Base-by-base conservation (phyloP, 1,140 invertebrate species). In the Camponotus vicinus region DNA sequence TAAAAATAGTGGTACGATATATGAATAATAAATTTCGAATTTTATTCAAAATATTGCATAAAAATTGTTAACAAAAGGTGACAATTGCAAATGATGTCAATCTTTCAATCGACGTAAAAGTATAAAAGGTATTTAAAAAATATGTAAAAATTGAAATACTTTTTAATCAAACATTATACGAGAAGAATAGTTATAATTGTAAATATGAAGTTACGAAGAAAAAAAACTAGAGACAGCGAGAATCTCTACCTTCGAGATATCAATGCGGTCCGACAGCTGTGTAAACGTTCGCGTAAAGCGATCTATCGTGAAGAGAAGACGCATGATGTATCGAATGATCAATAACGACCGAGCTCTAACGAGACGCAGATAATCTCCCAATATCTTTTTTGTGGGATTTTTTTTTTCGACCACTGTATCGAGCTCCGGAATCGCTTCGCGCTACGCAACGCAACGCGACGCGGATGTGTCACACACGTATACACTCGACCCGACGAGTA, bases 291-390 rank as follows among this genome's bases (percentile, higher is more conserved):
- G 55, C 27, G 79, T 55, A n/a, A 34, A 59, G 52, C n/a, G 57
- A 40, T 61, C 55, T 61, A 61, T 71, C 52, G 11, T 21, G 21
- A 34, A 40, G 63, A 15, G 15, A 45, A 64, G 34, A 18, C 4
- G 63, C n/a, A n/a, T 6, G 63, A 27, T 42, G 61, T 75, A 83
- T 55, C 49, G 71, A 40, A 27, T 75, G 57, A 85, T 27, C 27
- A 27, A 85, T 85, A 76, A 87, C 67, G 86, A 86, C 11, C n/a
- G 37, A 21, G 27, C 59, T 55, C 64, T 78, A 85, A 85, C 49
- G 82, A 87, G 86, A 64, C 37, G 57, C 52, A 42, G 66, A 85
- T 87, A 79, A 87, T 79, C 37, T 85, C 34, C 21, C 8, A 73
- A 61, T 73, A 59, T 77, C 57, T 86, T 77, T 61, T 27, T 55